Percentiles rank a stretch among this genome's conserved stretches.
These are phyloP conservation scores for Lepetodrilus schrolli DNA, from an alignment of 2,888 invertebrate species.

Conservation along the genomic window DNA sequence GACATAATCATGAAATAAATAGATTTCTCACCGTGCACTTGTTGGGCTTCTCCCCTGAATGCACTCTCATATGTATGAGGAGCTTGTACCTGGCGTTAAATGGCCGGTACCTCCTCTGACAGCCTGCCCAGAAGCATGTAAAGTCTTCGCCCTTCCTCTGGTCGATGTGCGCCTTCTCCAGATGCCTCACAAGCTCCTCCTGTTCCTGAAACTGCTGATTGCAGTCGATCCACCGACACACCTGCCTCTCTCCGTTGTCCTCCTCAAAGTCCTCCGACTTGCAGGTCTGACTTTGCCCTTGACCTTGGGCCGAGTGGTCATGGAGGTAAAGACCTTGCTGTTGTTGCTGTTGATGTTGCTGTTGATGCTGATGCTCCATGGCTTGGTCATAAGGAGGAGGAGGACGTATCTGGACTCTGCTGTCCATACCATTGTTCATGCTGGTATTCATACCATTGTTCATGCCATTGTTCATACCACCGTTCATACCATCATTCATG, in stretches of 20 bases:
- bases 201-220: slow-evolving; percentile 69
- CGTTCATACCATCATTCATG: slow-evolving; percentile 16
- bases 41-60: slow-evolving; percentile 75
- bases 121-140: slow-evolving; percentile 74
- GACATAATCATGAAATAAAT: neutral
- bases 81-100: slow-evolving; percentile 75
- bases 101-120: slow-evolving; percentile 71
- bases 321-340: slow-evolving; percentile 29
- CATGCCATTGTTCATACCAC: slow-evolving; percentile 25
- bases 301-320: neutral
- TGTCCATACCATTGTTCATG: slow-evolving; percentile 16
- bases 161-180: slow-evolving; percentile 75
- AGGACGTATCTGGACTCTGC: slow-evolving; percentile 52
- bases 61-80: slow-evolving; percentile 75
- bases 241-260: slow-evolving; percentile 62
- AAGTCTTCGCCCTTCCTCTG: slow-evolving; percentile 75
- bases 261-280: slow-evolving; percentile 53
- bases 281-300: neutral
- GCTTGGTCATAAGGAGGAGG: slow-evolving; percentile 68
- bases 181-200: slow-evolving; percentile 73
- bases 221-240: slow-evolving; percentile 74
- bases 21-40: slow-evolving; percentile 73
- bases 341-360: slow-evolving; percentile 33
- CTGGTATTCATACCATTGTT: slow-evolving; percentile 16
- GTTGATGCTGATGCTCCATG: slow-evolving; percentile 44